Evolutionary conservation across 2,888 invertebrate genomes (phyloP).

Genomic region (Erebia aethiops): DNA sequence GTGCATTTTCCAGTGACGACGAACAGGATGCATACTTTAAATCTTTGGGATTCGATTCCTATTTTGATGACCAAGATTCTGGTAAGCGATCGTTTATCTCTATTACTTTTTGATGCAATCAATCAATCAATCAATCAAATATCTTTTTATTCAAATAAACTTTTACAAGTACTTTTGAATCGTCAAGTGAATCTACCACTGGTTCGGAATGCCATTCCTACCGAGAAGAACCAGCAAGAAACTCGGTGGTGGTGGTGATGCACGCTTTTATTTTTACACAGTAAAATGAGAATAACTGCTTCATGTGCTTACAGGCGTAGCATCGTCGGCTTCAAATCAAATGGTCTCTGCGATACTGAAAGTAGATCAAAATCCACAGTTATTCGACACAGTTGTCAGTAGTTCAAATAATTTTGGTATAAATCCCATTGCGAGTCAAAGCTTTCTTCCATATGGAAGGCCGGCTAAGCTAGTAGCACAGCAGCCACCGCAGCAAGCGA

Average conservation of each 20-base stretch:
- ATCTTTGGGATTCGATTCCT: conserved; percentile 81
- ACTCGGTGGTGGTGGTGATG: too few relatives aligned
- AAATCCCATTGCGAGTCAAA: conserved; percentile 76
- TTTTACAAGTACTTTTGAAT: too few relatives aligned
- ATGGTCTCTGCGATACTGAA: conserved; percentile 70
- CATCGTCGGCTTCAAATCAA: conserved; percentile 74
- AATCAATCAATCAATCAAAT: too few relatives aligned
- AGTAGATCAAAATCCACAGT: conserved; percentile 73
- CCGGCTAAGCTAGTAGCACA: conserved; percentile 64
- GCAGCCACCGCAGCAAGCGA: conserved; percentile 49
- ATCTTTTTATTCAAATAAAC: too few relatives aligned
- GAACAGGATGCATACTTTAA: conserved; percentile 74
- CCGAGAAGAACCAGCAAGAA: too few relatives aligned
- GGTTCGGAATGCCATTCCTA: too few relatives aligned
- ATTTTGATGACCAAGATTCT: conserved; percentile 72
- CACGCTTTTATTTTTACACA: conserved; percentile 3
- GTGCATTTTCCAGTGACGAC: conserved; percentile 62
- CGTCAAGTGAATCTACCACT: too few relatives aligned
- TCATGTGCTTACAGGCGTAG: conserved; percentile 67
- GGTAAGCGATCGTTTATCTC: conserved; percentile 51
- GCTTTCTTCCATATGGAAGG: conserved; percentile 61
- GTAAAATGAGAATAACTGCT: conserved; percentile 27
- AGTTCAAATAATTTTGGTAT: conserved; percentile 79
- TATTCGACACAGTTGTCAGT: conserved; percentile 76
- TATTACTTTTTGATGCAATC: conserved; percentile 10